A percentile compares a stretch with the other conserved stretches of the same genome.
Conservation (phyloP, 2,797 vertebrate species). For the Arnoldichthys spilopterus region DNA sequence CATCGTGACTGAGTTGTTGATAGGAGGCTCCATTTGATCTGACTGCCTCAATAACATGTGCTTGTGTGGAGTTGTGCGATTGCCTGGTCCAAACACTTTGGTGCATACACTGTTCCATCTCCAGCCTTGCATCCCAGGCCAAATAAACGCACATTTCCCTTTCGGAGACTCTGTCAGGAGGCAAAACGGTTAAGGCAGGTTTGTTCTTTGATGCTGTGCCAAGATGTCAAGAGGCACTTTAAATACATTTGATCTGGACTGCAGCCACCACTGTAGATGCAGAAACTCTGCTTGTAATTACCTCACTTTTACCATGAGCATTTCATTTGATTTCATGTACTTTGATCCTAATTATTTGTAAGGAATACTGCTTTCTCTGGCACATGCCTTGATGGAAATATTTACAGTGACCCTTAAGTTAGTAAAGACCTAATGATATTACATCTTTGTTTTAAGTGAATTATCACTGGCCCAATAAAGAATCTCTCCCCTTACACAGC, state of each 20-base stretch:
- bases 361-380: too few species aligned
- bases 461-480: neutral
- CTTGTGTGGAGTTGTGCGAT: neutral
- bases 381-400: too few species aligned
- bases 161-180: neutral
- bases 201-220: neutral
- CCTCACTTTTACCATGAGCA: neutral
- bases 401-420: too few species aligned
- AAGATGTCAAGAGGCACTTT: slow-evolving; percentile 18
- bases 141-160: neutral
- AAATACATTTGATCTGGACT: slow-evolving; percentile 15
- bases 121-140: neutral
- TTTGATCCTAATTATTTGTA: too few species aligned
- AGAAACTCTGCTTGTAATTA: neutral
- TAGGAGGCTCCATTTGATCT: neutral
- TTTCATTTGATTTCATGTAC: neutral
- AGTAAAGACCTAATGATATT: too few species aligned
- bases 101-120: too few species aligned
- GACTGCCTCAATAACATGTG: neutral
- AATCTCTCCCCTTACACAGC: too few species aligned
- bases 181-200: neutral
- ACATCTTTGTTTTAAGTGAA: neutral
- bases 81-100: neutral
- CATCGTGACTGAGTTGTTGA: slow-evolving; percentile 9
- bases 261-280: neutral